phyloP scores from a whole-genome alignment of 2,888 invertebrate species.

The Heteromyza rotundicornis region DNA sequence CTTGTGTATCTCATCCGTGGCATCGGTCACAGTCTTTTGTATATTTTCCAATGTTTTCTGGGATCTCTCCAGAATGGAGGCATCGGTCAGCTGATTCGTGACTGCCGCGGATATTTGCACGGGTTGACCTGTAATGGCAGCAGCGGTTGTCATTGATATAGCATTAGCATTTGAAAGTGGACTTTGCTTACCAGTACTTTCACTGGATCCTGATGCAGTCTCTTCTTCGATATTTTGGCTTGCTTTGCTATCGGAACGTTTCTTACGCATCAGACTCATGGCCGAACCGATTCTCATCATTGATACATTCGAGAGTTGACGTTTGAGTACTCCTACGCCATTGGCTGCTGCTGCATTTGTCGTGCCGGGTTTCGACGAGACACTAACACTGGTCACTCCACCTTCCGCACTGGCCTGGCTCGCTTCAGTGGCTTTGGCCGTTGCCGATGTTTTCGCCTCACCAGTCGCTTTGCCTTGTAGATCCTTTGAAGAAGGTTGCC shows the following conservation, averaged over 20 bases:
- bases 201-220: slow-evolving; percentile 11
- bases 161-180: too few species aligned
- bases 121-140: slow-evolving; percentile 7
- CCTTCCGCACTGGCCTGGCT: neutral
- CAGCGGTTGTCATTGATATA: neutral
- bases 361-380: neutral
- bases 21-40: slow-evolving; percentile 56
- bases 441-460: neutral
- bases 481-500: neutral
- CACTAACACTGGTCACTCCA: neutral
- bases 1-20: slow-evolving; percentile 59
- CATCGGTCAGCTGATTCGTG: slow-evolving; percentile 25
- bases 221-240: slow-evolving; percentile 42
- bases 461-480: slow-evolving; percentile 6
- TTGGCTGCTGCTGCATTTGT: neutral
- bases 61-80: slow-evolving; percentile 54
- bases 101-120: neutral
- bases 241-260: slow-evolving; percentile 54
- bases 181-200: neutral
- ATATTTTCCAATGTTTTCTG: slow-evolving; percentile 54
- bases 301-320: slow-evolving; percentile 50
- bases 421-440: too few species aligned
- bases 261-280: slow-evolving; percentile 52
- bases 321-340: slow-evolving; percentile 33
- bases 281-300: slow-evolving; percentile 56